Percentiles rank a stretch among this genome's conserved stretches.
Conservation (phyloP, 1,140 invertebrate genomes). For the Hylyphantes graminicola region DNA sequence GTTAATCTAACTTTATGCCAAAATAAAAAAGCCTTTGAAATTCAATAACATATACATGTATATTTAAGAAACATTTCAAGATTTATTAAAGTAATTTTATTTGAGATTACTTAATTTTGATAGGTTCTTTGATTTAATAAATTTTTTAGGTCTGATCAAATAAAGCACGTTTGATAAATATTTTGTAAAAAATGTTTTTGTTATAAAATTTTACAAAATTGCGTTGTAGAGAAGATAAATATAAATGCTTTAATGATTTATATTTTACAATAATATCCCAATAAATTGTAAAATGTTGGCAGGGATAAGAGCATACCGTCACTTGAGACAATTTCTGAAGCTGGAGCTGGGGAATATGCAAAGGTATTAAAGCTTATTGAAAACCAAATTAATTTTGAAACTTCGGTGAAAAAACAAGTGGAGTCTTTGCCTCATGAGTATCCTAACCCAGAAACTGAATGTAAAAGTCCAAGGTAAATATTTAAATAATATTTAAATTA, state of each 20-base stretch:
- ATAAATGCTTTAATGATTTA: neutral
- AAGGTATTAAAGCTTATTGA: constrained; percentile 70
- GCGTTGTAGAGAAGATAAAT: too few relatives aligned
- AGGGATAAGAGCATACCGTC: constrained; percentile 87
- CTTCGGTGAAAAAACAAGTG: constrained; percentile 63
- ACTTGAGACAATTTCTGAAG: constrained; percentile 77
- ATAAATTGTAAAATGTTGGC: neutral
- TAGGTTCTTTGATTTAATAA: too few relatives aligned
- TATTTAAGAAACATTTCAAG: too few relatives aligned
- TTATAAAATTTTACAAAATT: too few relatives aligned
- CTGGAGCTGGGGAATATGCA: constrained; percentile 70
- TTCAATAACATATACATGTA: neutral
- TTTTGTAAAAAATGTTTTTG: too few relatives aligned
- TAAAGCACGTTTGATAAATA: too few relatives aligned
- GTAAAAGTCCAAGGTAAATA: constrained; percentile 76
- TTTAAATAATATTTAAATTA: constrained; percentile 32
- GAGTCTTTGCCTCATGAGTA: constrained; percentile 63
- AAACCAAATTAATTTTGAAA: constrained; percentile 66
- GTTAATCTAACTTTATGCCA: too few relatives aligned
- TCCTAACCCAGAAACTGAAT: constrained; percentile 75
- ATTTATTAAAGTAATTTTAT: too few relatives aligned
- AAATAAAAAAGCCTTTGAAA: neutral
- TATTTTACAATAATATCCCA: neutral
- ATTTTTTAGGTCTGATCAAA: too few relatives aligned
- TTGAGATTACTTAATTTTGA: too few relatives aligned